These are phyloP conservation scores for Ptychoptera contaminata DNA, from an alignment of 2,888 invertebrate genomes.

Conservation along the genomic window DNA sequence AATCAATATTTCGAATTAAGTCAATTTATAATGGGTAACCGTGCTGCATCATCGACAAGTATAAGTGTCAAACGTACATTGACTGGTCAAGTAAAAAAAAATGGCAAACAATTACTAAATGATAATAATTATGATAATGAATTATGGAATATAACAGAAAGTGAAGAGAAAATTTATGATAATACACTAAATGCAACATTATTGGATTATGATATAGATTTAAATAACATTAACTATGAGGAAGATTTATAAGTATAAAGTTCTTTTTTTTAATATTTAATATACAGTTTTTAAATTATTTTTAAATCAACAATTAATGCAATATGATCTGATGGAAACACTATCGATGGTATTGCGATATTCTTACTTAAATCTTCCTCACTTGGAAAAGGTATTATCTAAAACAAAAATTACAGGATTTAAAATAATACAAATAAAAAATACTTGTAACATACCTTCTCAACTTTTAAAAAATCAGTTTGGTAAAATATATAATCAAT, in stretches of 20 bases:
- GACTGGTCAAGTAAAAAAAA: too few relatives aligned
- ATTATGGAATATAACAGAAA: slow-evolving; percentile 26
- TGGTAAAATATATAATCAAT: slow-evolving; percentile 87
- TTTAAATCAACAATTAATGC: slow-evolving; percentile 70
- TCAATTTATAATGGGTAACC: slow-evolving; percentile 35
- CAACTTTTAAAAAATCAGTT: slow-evolving; percentile 40
- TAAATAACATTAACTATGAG: too few relatives aligned
- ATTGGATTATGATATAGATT: too few relatives aligned
- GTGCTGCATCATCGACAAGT: slow-evolving; percentile 11
- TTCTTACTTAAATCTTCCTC: slow-evolving; percentile 57
- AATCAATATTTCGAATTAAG: slow-evolving; percentile 84
- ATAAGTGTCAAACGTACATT: background rate
- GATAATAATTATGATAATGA: slow-evolving; percentile 24
- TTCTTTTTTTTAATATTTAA: too few relatives aligned
- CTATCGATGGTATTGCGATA: slow-evolving; percentile 70
- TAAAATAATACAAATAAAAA: slow-evolving; percentile 1
- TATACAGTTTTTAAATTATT: slow-evolving; percentile 15
- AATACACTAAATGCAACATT: too few relatives aligned
- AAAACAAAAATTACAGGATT: background rate
- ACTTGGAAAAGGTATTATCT: slow-evolving; percentile 68
- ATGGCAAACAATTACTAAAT: background rate
- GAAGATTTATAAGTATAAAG: too few relatives aligned
- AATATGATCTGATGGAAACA: slow-evolving; percentile 89
- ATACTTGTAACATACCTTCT: slow-evolving; percentile 37
- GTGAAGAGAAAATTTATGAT: slow-evolving; percentile 16